These are phyloP conservation scores for Scaptomyza pallida DNA, from an alignment of 1,140 invertebrate species.

Conservation along the genomic window DNA sequence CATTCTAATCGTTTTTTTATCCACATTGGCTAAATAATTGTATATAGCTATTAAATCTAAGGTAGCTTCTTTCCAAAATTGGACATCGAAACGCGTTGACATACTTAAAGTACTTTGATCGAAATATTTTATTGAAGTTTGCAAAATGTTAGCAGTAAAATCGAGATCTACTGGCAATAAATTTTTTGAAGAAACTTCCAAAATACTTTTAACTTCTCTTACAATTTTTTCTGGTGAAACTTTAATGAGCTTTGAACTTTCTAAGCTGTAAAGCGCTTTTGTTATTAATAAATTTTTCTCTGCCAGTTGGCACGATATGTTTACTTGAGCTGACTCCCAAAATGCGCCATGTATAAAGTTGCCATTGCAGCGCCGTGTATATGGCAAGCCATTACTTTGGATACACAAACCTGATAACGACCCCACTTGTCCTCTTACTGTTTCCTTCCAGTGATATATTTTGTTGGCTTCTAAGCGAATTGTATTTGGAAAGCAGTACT, in stretches of 20 bases:
- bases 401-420: conserved; percentile 63
- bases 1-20: conserved; percentile 83
- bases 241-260: conserved; percentile 23
- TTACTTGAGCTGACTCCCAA: conserved; percentile 45
- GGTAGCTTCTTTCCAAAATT: conserved; percentile 48
- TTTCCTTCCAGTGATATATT: conserved; percentile 59
- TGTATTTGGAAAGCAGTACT: conserved; percentile 71
- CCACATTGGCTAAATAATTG: conserved; percentile 84
- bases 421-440: conserved; percentile 35
- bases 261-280: conserved; percentile 44
- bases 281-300: conserved; percentile 33
- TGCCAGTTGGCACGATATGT: conserved; percentile 6
- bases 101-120: not conserved
- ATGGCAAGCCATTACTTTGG: conserved; percentile 59
- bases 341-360: conserved; percentile 69
- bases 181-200: conserved; percentile 43
- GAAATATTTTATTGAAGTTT: conserved; percentile 22
- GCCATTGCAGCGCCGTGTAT: conserved; percentile 57
- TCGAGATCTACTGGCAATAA: conserved; percentile 85
- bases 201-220: conserved; percentile 46
- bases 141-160: conserved; percentile 84
- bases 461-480: conserved; percentile 1
- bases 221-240: conserved; percentile 39
- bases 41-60: conserved; percentile 84
- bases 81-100: no score